Conservation (phyloP, 2,888 invertebrate genomes). For the Eledone cirrhosa region DNA sequence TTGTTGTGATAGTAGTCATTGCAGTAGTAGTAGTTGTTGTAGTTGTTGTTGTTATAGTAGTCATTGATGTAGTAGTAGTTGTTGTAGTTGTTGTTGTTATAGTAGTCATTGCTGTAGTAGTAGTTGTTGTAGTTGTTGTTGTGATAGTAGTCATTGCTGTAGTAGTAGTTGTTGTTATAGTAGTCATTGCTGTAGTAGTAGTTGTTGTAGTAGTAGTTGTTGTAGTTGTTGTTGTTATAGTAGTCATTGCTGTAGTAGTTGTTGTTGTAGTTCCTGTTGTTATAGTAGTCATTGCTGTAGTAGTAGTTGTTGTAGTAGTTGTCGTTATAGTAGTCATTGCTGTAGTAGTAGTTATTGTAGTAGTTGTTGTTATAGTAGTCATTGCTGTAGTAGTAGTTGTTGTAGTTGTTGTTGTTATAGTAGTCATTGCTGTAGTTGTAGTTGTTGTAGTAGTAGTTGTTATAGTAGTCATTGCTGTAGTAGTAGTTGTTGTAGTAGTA, state of each 20-base stretch:
- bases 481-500: slow-evolving; percentile 15
- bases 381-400: background rate
- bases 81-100: background rate
- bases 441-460: slow-evolving; percentile 26
- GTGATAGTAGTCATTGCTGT: too few species aligned
- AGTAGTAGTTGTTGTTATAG: background rate
- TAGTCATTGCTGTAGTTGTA: slow-evolving; percentile 18
- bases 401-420: slow-evolving; percentile 14
- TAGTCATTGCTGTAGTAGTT: background rate
- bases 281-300: background rate
- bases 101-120: background rate
- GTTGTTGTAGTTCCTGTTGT: too few species aligned
- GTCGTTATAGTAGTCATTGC: background rate
- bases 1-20: too few species aligned
- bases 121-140: slow-evolving; percentile 8
- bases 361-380: background rate
- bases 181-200: background rate
- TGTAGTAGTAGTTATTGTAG: too few species aligned
- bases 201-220: background rate
- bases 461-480: background rate
- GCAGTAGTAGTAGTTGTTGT: too few species aligned
- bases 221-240: background rate
- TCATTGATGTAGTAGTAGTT: too few species aligned
- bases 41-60: too few species aligned
- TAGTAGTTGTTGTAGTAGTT: background rate